A percentile compares a stretch with the other conserved stretches of the same genome.
Conservation (phyloP, 1,140 invertebrate species). For the Lepidurus apus region DNA sequence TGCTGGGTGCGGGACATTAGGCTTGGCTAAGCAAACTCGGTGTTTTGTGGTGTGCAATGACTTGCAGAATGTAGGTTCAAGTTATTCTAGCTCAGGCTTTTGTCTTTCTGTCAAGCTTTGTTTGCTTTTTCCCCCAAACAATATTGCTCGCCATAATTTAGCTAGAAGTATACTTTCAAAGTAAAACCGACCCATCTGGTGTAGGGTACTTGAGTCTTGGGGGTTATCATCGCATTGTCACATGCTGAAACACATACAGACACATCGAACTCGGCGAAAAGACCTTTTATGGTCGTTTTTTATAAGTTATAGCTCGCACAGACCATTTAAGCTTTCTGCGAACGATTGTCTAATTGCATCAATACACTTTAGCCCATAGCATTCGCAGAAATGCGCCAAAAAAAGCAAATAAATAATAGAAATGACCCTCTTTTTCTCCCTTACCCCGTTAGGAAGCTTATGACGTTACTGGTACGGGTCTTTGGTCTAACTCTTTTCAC, state of each 20-base stretch:
- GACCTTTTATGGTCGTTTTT: too few species aligned
- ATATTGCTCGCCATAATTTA: not conserved
- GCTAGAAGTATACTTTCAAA: not conserved
- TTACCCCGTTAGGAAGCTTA: too few species aligned
- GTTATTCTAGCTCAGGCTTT: not conserved
- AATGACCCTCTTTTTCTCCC: too few species aligned
- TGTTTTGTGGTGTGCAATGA: slow-evolving; percentile 21
- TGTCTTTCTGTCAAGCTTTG: slow-evolving; percentile 13
- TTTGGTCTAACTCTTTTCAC: too few species aligned
- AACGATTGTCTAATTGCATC: too few species aligned
- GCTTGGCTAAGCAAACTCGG: slow-evolving; percentile 20
- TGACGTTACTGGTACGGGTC: too few species aligned
- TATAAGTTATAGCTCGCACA: too few species aligned
- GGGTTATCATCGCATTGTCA: slow-evolving; percentile 3
- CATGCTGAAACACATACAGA: not conserved
- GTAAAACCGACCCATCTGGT: not conserved
- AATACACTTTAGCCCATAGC: too few species aligned
- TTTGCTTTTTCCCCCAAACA: not conserved
- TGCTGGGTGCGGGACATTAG: slow-evolving; percentile 16
- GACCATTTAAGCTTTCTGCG: too few species aligned
- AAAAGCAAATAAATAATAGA: too few species aligned
- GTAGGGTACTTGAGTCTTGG: not conserved
- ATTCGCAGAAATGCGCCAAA: too few species aligned
- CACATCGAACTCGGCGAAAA: not conserved
- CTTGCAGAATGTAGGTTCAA: slow-evolving; percentile 19